Evolutionary conservation across 1,140 invertebrate genomes (phyloP), one percentile per base, ranked within the genome.

Genomic region (Archivesica marissinica): DNA sequence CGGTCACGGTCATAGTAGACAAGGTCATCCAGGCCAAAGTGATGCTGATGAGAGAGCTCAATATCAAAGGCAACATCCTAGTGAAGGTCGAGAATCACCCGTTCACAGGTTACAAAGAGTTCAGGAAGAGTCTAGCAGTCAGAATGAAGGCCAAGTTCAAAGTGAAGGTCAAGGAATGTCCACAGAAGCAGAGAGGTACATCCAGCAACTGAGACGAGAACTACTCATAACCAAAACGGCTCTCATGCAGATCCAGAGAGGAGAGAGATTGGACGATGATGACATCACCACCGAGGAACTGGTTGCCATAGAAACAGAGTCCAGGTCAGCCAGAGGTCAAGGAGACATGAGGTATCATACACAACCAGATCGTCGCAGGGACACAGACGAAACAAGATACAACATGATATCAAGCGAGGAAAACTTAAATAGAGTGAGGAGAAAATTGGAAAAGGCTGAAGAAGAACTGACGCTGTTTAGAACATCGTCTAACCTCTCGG

Each of bases 181-280:
- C 15, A 80, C 87, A 47, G 82, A 88, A 56, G 88, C 90, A n/a
- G 87, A 90, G 47, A 85, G 87, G 50, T 87, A 88, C 30, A 89
- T 92, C 30, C 80, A 87, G 9, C 88, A 90, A 13, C 66, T 92
- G 7, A 86, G 87, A 39, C 64, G 85, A 25, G 89, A 92, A 79
- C 86, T 92, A 15, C 75, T 87, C n/a, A 87, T 87, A n/a, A 89
- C 91, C 15, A 88, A 89, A 50, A 64, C 87, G 59, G 89, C 89
- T 15, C 50, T 89, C 17, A 81, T 79, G 70, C 85, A 88, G 25
- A 88, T 89, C 47, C 86, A 89, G 33, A 76, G 82, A 44, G 86
- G 87, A 44, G 83, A 76, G 44, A 83, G 86, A 33, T 52, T 88
- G 15, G 78, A 86, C 30, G 78, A 85, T 25, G 77, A 70, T n/a